These are phyloP conservation scores for Heliothis subflexa DNA, from an alignment of 1,140 invertebrate species.

Conservation along the genomic window DNA sequence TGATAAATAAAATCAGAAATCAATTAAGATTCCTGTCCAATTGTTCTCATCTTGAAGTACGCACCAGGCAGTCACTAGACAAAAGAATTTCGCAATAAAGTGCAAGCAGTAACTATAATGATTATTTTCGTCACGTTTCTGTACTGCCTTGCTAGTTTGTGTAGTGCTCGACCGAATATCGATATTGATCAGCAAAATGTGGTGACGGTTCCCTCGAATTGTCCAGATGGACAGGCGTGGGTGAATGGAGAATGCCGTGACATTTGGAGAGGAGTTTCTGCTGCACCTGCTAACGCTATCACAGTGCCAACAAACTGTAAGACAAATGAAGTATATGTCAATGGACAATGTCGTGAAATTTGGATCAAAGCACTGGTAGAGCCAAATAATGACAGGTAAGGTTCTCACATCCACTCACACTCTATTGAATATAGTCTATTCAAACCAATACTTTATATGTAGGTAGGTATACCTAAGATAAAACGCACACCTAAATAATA, in stretches of 20 bases:
- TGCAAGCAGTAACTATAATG: conserved; percentile 36
- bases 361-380: conserved; percentile 53
- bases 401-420: not conserved
- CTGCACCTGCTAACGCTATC: conserved; percentile 51
- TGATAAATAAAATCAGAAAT: conserved; percentile 56
- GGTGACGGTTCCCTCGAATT: conserved; percentile 23
- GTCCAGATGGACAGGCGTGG: conserved; percentile 45
- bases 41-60: conserved; percentile 16
- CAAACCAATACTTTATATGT: no score
- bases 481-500: not conserved
- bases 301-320: conserved; percentile 64
- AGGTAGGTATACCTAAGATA: not conserved
- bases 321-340: conserved; percentile 59
- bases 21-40: conserved; percentile 48
- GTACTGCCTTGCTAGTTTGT: conserved; percentile 19
- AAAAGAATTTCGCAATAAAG: conserved; percentile 4
- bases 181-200: conserved; percentile 32
- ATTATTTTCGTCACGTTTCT: conserved; percentile 38
- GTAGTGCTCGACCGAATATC: conserved; percentile 37
- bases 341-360: conserved; percentile 66
- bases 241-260: conserved; percentile 60
- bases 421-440: conserved; percentile 2
- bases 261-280: conserved; percentile 47
- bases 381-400: conserved; percentile 22
- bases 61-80: not conserved